A percentile compares a stretch with the other conserved stretches of the same genome.
Evolutionary conservation across 2,888 invertebrate genomes (phyloP).

Genomic region (Thereva nobilitata): DNA sequence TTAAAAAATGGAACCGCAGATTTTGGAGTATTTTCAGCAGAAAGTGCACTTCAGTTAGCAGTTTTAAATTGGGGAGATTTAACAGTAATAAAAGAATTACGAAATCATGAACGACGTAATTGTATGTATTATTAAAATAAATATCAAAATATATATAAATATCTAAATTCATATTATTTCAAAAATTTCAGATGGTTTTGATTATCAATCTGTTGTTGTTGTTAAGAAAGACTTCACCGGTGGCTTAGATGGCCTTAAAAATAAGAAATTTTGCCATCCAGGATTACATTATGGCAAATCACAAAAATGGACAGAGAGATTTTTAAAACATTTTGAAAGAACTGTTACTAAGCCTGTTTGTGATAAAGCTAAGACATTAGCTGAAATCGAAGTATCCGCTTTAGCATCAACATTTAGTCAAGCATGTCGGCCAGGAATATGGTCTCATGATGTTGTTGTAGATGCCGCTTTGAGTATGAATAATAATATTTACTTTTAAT

Average conservation of each 20-base stretch:
- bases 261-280: conserved; percentile 68
- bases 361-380: conserved; percentile 57
- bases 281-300: conserved; percentile 61
- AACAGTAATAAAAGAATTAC: conserved; percentile 60
- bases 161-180: not conserved
- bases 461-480: conserved; percentile 66
- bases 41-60: conserved; percentile 64
- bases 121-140: conserved; percentile 52
- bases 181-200: conserved; percentile 46
- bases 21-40: conserved; percentile 65
- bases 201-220: conserved; percentile 67
- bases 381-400: conserved; percentile 66
- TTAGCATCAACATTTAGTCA: conserved; percentile 67
- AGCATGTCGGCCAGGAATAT: conserved; percentile 74
- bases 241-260: conserved; percentile 58
- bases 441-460: conserved; percentile 63
- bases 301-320: conserved; percentile 62
- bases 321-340: conserved; percentile 66
- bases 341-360: conserved; percentile 46
- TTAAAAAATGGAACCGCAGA: conserved; percentile 62
- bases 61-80: conserved; percentile 58
- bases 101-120: conserved; percentile 51
- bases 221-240: conserved; percentile 60
- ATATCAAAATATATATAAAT: conserved; percentile 4
- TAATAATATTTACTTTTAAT: conserved; percentile 36